Evolutionary conservation across 2,113 vertebrate genomes (phyloP).

Genomic region (Ivindomyrus marchei): DNA sequence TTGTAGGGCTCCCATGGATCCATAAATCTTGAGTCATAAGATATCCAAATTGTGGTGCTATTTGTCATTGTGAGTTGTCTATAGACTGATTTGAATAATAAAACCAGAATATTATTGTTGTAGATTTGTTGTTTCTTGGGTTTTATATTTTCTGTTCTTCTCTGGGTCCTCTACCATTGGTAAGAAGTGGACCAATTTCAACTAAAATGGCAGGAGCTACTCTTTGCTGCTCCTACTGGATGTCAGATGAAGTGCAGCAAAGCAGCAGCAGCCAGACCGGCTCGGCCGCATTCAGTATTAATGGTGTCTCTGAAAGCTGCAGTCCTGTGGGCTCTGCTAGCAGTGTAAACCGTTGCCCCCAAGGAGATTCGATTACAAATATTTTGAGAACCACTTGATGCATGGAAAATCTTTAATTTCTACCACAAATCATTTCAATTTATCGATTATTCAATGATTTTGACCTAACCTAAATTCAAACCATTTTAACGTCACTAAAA

Average conservation of each 20-base stretch:
- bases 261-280: no score
- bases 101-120: not conserved
- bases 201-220: not conserved
- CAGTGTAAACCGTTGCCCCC: not conserved
- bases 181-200: not conserved
- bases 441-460: not conserved
- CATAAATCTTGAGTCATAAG: not conserved
- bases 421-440: not conserved
- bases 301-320: no score
- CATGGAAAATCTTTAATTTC: not conserved
- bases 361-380: not conserved
- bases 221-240: not conserved
- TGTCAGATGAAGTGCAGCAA: not conserved
- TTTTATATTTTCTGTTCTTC: no score
- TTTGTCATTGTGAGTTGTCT: not conserved
- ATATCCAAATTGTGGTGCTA: not conserved
- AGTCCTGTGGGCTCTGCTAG: not conserved
- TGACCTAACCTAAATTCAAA: not conserved
- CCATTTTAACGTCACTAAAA: not conserved
- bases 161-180: not conserved
- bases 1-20: not conserved
- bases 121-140: not conserved
- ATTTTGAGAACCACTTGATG: not conserved
- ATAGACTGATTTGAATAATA: not conserved
- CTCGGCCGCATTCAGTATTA: no score